A percentile compares a stretch with the other conserved stretches of the same genome.
phyloP scores from a whole-genome alignment of 2,113 vertebrate genomes.

The Stigmatopora argus region DNA sequence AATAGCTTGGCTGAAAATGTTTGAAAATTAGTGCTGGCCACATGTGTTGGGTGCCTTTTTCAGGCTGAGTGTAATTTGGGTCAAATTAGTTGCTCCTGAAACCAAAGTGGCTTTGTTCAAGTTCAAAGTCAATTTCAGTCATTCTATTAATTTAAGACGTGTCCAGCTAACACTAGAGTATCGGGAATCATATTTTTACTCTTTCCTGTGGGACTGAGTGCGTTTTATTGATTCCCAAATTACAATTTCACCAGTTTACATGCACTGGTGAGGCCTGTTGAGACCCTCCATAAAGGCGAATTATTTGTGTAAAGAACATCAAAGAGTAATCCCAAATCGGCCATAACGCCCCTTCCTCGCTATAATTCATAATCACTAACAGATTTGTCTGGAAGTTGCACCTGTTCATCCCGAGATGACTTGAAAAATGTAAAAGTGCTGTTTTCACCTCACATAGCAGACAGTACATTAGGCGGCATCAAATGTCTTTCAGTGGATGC shows the following conservation, averaged over 20 bases:
- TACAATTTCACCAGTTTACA: background rate
- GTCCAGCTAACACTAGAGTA: no score
- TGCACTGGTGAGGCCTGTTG: background rate
- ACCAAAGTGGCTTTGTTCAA: no score
- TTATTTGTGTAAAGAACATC: background rate
- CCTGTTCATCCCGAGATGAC: background rate
- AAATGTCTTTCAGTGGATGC: constrained; percentile 8
- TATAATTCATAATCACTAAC: background rate
- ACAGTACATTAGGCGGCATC: constrained; percentile 7
- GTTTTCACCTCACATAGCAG: constrained; percentile 4
- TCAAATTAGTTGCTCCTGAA: no score
- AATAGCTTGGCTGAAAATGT: no score
- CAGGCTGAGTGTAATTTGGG: no score
- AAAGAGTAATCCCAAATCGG: background rate
- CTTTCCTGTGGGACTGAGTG: background rate
- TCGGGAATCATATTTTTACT: no score
- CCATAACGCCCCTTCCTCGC: background rate
- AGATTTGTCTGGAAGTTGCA: background rate
- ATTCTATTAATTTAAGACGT: no score
- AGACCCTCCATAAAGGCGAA: background rate
- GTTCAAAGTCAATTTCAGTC: no score
- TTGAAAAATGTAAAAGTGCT: constrained; percentile 13
- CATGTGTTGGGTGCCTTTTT: no score
- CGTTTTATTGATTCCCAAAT: background rate
- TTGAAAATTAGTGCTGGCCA: no score